Conservation (phyloP, 2,797 vertebrate species). For the Pseudochirops corinnae region DNA sequence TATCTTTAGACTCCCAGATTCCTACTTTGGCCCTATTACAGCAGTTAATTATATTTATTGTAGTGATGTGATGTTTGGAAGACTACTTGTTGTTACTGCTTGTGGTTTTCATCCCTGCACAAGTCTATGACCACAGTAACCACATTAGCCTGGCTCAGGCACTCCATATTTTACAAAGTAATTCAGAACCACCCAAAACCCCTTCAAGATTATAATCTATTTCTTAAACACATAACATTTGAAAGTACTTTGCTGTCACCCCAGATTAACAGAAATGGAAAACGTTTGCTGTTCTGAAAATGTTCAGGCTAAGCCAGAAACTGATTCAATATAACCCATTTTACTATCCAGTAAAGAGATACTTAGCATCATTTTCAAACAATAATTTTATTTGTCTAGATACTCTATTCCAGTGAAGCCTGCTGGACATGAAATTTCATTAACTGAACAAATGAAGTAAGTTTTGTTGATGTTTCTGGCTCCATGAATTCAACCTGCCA, state of each 20-base stretch:
- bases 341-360: slow-evolving; percentile 35
- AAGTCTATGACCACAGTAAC: slow-evolving; percentile 67
- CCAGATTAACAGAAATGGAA: slow-evolving; percentile 65
- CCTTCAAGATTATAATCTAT: slow-evolving; percentile 58
- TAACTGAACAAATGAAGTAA: background rate
- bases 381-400: slow-evolving; percentile 34
- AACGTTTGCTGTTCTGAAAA: slow-evolving; percentile 66
- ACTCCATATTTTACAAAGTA: slow-evolving; percentile 48
- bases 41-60: slow-evolving; percentile 76
- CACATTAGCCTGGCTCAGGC: slow-evolving; percentile 62
- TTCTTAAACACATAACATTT: slow-evolving; percentile 66
- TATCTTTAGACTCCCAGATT: slow-evolving; percentile 60
- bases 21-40: slow-evolving; percentile 45
- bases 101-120: slow-evolving; percentile 70
- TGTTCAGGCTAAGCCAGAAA: background rate
- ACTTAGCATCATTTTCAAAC: slow-evolving; percentile 13
- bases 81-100: slow-evolving; percentile 52
- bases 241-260: slow-evolving; percentile 67
- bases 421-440: slow-evolving; percentile 25
- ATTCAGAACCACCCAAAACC: slow-evolving; percentile 64
- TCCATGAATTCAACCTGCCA: background rate
- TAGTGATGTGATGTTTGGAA: slow-evolving; percentile 70
- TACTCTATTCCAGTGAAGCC: slow-evolving; percentile 9
- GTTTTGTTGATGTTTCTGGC: background rate
- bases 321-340: slow-evolving; percentile 34